Conservation (phyloP, 1,140 invertebrate species). For the Bombus waltoni region DNA sequence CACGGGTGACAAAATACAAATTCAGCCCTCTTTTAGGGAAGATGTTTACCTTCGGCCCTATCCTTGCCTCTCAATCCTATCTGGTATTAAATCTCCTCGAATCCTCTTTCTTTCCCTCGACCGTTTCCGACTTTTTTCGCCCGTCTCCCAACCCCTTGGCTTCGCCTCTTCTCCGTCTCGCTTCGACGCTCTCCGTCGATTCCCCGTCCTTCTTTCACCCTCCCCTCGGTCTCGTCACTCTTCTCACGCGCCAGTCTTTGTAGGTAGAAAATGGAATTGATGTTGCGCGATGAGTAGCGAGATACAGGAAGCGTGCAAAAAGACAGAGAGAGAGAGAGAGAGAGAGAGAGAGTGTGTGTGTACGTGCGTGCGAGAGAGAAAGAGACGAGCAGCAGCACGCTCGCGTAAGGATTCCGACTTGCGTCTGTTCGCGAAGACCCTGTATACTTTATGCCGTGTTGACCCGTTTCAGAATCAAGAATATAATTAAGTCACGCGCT, state of each 20-base stretch:
- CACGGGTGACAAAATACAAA: conserved; percentile 77
- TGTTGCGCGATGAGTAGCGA: conserved; percentile 40
- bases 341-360: too few species aligned
- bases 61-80: conserved; percentile 75
- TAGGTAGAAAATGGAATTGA: conserved; percentile 66
- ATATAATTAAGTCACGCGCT: conserved; percentile 32
- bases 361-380: fast-evolving
- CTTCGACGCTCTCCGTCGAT: too few species aligned
- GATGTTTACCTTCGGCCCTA: conserved; percentile 73
- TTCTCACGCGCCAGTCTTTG: conserved; percentile 20
- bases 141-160: too few species aligned
- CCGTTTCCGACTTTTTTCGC: conserved; percentile 58
- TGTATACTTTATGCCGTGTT: background rate
- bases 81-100: conserved; percentile 79
- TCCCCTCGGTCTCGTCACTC: background rate
- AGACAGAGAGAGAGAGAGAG: background rate
- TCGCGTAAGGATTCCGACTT: background rate
- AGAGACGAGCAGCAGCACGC: too few species aligned
- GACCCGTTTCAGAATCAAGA: background rate
- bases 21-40: conserved; percentile 60
- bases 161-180: conserved; percentile 19
- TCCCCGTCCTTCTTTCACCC: background rate
- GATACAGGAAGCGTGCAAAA: conserved; percentile 13
- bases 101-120: conserved; percentile 62
- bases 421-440: background rate